Evolutionary conservation across 2,888 invertebrate genomes (phyloP).

Genomic region (Stictocephala bisonia): DNA sequence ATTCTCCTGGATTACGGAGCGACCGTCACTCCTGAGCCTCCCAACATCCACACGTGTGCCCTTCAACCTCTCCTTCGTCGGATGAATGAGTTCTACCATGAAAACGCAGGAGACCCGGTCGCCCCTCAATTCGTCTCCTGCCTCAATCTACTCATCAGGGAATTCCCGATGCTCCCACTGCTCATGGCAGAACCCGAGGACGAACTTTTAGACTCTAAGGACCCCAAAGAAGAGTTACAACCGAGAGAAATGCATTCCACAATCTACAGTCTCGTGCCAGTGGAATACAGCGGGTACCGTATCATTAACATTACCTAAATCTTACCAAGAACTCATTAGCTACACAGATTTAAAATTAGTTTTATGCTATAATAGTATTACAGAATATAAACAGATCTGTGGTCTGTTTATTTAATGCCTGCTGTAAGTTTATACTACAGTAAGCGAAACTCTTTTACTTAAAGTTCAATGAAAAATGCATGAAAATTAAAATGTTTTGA

Average conservation of each 20-base stretch:
- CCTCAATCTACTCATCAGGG: slow-evolving; percentile 58
- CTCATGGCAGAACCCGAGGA: slow-evolving; percentile 65
- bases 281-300: slow-evolving; percentile 28
- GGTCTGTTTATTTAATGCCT: too few species aligned
- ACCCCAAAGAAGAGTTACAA: slow-evolving; percentile 36
- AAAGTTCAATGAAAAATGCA: too few species aligned
- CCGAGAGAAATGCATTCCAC: slow-evolving; percentile 24
- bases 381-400: too few species aligned
- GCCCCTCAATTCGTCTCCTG: slow-evolving; percentile 30
- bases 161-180: slow-evolving; percentile 72
- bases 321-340: too few species aligned
- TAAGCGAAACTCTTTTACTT: too few species aligned
- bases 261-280: background rate
- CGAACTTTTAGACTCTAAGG: slow-evolving; percentile 20
- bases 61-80: slow-evolving; percentile 40
- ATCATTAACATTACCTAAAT: too few species aligned
- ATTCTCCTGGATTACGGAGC: slow-evolving; percentile 71
- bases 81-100: slow-evolving; percentile 36
- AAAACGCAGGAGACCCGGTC: background rate
- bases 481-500: too few species aligned
- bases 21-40: slow-evolving; percentile 74
- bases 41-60: slow-evolving; percentile 58
- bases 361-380: too few species aligned
- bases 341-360: too few species aligned
- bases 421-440: too few species aligned